Percentiles rank a stretch among this genome's conserved stretches.
phyloP scores from a whole-genome alignment of 2,797 vertebrate species.

The Tenualosa ilisha region DNA sequence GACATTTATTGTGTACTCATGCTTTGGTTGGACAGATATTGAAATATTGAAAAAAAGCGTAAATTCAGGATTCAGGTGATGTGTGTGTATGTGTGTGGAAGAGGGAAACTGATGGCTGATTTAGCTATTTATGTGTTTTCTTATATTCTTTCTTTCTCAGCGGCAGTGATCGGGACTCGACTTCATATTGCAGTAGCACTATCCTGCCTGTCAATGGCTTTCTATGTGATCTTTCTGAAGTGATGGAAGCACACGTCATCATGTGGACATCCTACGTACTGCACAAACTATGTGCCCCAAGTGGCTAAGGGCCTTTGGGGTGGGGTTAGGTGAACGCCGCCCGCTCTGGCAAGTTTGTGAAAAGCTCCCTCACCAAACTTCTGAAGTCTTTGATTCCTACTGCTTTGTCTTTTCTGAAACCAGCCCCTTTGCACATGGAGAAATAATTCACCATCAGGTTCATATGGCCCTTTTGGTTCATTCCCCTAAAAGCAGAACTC shows the following conservation, averaged over 20 bases:
- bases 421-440: background rate
- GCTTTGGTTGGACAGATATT: background rate
- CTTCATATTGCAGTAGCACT: conserved; percentile 86
- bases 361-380: conserved; percentile 41
- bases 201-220: conserved; percentile 86
- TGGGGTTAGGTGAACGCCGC: conserved; percentile 47
- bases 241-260: conserved; percentile 64
- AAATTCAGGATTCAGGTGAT: no score
- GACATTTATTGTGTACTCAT: background rate
- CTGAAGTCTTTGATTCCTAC: conserved; percentile 13
- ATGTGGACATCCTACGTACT: conserved; percentile 42
- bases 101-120: background rate
- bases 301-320: conserved; percentile 30
- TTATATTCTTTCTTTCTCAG: conserved; percentile 59
- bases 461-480: background rate
- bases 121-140: background rate
- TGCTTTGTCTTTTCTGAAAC: background rate
- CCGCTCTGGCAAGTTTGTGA: conserved; percentile 57
- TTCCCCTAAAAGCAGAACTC: background rate
- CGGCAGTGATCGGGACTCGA: conserved; percentile 89
- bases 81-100: background rate
- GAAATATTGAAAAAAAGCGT: no score
- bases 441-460: background rate
- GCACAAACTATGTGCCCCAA: conserved; percentile 51
- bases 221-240: conserved; percentile 90